Conservation (phyloP, 2,113 vertebrate genomes). For the Lutjanus erythropterus region DNA sequence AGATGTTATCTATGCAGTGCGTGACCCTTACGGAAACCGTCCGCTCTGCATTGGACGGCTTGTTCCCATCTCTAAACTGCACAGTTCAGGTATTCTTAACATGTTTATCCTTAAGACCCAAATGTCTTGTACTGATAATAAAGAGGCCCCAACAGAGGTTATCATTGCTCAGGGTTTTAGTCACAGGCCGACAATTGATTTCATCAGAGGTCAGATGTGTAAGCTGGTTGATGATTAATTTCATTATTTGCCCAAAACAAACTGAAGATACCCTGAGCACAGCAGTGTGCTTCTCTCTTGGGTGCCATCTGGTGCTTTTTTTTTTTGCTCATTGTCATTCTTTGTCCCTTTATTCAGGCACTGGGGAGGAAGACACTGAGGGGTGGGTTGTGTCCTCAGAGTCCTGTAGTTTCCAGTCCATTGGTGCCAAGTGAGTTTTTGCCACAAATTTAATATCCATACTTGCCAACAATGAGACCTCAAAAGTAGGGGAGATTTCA, state of each 20-base stretch:
- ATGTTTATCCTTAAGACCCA: neutral
- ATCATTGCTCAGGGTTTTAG: neutral
- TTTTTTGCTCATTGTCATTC: too few relatives aligned
- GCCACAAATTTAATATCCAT: neutral
- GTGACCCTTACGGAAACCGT: slow-evolving; percentile 97
- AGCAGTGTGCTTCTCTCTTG: too few relatives aligned
- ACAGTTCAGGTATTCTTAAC: slow-evolving; percentile 76
- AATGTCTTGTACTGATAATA: neutral
- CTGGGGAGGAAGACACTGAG: slow-evolving; percentile 90
- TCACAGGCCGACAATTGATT: neutral
- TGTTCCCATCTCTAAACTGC: slow-evolving; percentile 91
- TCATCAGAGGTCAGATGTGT: slow-evolving; percentile 28
- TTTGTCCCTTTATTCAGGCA: slow-evolving; percentile 65
- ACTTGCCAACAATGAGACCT: too few relatives aligned
- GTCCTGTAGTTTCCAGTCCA: slow-evolving; percentile 98
- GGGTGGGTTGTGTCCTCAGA: slow-evolving; percentile 99
- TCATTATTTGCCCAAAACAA: slow-evolving; percentile 7
- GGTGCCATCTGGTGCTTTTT: too few relatives aligned
- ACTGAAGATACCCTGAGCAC: too few relatives aligned
- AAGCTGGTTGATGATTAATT: slow-evolving; percentile 35
- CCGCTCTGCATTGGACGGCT: slow-evolving; percentile 94
- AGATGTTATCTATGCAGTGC: slow-evolving; percentile 95
- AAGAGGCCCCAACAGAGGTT: neutral
- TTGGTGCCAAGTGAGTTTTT: slow-evolving; percentile 92
- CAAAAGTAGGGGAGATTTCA: too few relatives aligned